phyloP scores from a whole-genome alignment of 2,888 invertebrate species.

The Zygaena filipendulae region DNA sequence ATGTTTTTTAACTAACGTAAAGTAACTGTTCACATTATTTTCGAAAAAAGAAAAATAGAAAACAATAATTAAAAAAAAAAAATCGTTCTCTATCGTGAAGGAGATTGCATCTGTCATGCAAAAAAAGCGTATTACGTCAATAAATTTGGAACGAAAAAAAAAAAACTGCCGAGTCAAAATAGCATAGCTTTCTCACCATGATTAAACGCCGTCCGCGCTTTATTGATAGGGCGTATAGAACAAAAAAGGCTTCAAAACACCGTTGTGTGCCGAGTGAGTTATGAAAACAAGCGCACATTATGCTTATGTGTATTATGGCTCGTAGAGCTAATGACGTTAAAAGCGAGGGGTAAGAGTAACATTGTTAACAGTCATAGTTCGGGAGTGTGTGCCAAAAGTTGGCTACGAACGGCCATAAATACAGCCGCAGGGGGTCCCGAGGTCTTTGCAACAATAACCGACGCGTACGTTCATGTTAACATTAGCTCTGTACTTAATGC shows the following conservation, averaged over 20 bases:
- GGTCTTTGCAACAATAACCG: constrained; percentile 46
- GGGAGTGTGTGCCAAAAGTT: constrained; percentile 59
- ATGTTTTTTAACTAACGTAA: too few species aligned
- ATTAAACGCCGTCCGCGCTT: constrained; percentile 39
- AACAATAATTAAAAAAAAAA: too few species aligned
- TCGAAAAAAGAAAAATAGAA: too few species aligned
- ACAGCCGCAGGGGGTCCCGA: constrained; percentile 49
- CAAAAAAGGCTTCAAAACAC: too few species aligned
- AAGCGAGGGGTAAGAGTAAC: constrained; percentile 62
- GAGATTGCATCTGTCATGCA: constrained; percentile 23
- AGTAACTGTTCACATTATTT: too few species aligned
- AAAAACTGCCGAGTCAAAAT: constrained; percentile 39
- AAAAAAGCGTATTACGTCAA: constrained; percentile 36
- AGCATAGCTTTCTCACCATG: constrained; percentile 55
- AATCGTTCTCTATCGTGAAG: too few species aligned
- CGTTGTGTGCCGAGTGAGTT: too few species aligned
- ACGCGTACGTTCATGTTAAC: constrained; percentile 61
- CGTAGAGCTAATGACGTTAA: constrained; percentile 63
- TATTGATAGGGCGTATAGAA: too few species aligned
- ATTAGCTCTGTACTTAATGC: constrained; percentile 63
- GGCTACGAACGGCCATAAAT: constrained; percentile 56
- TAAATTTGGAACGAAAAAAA: too few species aligned
- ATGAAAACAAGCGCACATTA: constrained; percentile 64
- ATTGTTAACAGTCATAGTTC: constrained; percentile 61
- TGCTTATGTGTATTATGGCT: constrained; percentile 54